Conservation (phyloP, 2,888 invertebrate species). For the Zygothrica quintamaculata region DNA sequence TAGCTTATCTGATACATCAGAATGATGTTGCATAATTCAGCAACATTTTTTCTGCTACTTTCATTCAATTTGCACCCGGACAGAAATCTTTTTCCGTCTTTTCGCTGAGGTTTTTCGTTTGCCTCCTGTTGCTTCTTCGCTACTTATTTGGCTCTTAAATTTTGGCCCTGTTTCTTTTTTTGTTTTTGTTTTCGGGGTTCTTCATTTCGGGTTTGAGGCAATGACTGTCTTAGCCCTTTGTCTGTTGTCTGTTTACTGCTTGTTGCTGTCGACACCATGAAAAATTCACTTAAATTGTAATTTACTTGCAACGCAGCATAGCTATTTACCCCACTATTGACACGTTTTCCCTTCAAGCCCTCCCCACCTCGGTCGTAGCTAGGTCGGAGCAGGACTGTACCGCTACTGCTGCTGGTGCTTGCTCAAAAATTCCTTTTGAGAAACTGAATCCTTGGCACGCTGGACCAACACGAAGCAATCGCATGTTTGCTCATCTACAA, state of each 20-base stretch:
- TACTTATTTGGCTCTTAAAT: constrained; percentile 12
- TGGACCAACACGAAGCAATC: constrained; percentile 61
- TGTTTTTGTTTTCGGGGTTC: no score
- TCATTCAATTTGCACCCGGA: constrained; percentile 81
- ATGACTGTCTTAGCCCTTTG: constrained; percentile 3
- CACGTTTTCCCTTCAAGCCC: background rate
- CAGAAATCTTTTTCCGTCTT: constrained; percentile 53
- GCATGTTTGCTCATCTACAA: constrained; percentile 57
- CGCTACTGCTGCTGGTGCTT: constrained; percentile 32
- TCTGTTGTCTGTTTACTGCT: constrained; percentile 1
- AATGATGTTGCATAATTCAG: constrained; percentile 78
- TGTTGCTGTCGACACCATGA: constrained; percentile 39
- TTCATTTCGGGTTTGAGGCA: background rate
- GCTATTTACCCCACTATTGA: constrained; percentile 29
- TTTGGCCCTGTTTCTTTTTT: constrained; percentile 6
- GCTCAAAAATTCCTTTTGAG: constrained; percentile 76
- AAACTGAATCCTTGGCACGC: constrained; percentile 76
- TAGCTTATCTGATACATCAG: constrained; percentile 79
- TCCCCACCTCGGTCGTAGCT: no score
- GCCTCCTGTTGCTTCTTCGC: background rate
- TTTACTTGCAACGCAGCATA: constrained; percentile 53
- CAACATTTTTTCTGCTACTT: constrained; percentile 79
- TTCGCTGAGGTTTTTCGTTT: background rate
- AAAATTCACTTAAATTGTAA: constrained; percentile 67
- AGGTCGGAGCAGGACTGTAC: no score